Base-by-base conservation (phyloP, 2,888 invertebrate genomes). In the Pterostichus niger region DNA sequence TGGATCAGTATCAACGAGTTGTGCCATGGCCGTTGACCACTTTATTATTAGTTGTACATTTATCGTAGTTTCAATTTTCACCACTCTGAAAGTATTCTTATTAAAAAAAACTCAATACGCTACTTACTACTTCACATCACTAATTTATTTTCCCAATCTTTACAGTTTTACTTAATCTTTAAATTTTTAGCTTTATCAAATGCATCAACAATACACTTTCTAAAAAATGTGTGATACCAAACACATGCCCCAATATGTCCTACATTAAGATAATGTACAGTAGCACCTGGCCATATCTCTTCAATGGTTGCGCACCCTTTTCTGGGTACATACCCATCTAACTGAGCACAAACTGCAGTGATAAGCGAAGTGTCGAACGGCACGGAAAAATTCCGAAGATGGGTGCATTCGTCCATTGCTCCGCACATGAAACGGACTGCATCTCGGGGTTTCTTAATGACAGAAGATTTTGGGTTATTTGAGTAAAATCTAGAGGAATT, bases 371-470 rank as follows among this genome's bases (percentile, higher is more conserved):
- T 96, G 88, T 99, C 99, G 73, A 94, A 94, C 0, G 96, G 96
- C n/a, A 94, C 91, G 1, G 97, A 95, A 88, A 98, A 99, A 90
- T 99, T 98, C 85, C 94, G 96, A 54, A 99, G 91, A 91, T 99
- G 98, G 0, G 99, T 99, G 89, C 98, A 99, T 89, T 99, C 98
- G 88, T 99, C 99, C 99, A 99, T 99, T 86, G 99, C 94, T 0
- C 98, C 98, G 73, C 96, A 92, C 99, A 99, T 99, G 88, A 99
- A 98, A 90, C 96, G 95, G 80, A 97, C 87, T 0, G 97, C 96
- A 89, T 97, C 96, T 49, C 40, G 40, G 0, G 82, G 82, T 61
- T 75, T 82, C 40, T 40, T 40, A 40, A 40, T 40, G 3, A 40
- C 0, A 7, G 40, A 9, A 6, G 31, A 44, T 6, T 13, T 71